Evolutionary conservation across 2,888 invertebrate species (phyloP).

Genomic region (Rhagophthalmus giganteus): DNA sequence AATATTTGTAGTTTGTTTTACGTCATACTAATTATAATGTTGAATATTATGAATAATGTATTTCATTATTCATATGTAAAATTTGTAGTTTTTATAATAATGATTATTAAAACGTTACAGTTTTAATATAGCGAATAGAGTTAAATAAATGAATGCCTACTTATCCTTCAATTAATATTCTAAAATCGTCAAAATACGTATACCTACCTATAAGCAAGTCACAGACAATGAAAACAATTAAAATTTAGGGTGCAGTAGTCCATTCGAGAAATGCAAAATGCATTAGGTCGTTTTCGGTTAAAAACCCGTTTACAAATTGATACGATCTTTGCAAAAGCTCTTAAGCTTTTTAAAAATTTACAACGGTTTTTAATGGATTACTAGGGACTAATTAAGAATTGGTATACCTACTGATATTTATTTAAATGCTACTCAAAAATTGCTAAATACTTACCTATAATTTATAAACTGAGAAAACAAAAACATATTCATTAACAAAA

Average conservation of each 20-base stretch:
- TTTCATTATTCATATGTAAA: too few relatives aligned
- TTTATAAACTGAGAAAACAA: background rate
- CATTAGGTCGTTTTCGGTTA: constrained; percentile 16
- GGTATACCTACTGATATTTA: background rate
- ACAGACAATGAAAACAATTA: too few relatives aligned
- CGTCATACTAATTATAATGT: too few relatives aligned
- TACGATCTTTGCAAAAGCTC: constrained; percentile 23
- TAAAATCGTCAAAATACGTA: too few relatives aligned
- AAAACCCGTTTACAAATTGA: constrained; percentile 28
- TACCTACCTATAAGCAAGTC: too few relatives aligned
- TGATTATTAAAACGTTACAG: too few relatives aligned
- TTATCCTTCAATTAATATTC: too few relatives aligned
- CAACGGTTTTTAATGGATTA: constrained; percentile 8
- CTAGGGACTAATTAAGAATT: background rate
- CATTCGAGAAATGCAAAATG: constrained; percentile 14
- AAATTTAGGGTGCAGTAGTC: constrained; percentile 12
- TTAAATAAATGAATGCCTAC: too few relatives aligned
- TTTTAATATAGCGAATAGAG: too few relatives aligned
- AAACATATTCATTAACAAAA: background rate
- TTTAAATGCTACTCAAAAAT: background rate
- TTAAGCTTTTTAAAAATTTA: constrained; percentile 26
- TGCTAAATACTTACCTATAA: background rate
- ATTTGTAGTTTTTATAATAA: too few relatives aligned
- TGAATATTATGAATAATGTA: too few relatives aligned
- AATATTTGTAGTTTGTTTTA: too few relatives aligned